Conservation (phyloP, 1,140 invertebrate species). For the Yoshiicerus persimilis region DNA sequence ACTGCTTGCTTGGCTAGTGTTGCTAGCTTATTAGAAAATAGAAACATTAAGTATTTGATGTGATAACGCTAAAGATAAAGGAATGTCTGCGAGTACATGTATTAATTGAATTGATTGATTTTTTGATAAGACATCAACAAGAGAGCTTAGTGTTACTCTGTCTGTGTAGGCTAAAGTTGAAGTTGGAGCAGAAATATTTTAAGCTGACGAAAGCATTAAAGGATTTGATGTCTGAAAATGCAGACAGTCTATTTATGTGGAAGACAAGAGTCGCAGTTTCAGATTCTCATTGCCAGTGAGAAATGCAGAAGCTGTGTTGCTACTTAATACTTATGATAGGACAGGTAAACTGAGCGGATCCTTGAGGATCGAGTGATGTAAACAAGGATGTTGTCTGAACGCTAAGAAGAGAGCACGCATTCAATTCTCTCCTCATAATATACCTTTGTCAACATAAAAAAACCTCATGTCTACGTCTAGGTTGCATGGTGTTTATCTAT, state of each 20-base stretch:
- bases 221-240: not conserved
- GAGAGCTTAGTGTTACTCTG: not conserved
- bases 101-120: not conserved
- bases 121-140: not conserved
- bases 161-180: not conserved
- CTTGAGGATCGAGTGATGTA: conserved; percentile 10
- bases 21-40: not conserved
- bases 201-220: not conserved
- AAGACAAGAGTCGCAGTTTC: not conserved
- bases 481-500: not conserved
- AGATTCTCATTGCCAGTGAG: not conserved
- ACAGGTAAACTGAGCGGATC: not conserved
- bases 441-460: not conserved
- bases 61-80: not conserved
- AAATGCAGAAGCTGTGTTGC: not conserved
- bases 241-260: not conserved
- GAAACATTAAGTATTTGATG: not conserved
- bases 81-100: not conserved
- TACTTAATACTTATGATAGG: not conserved
- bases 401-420: not conserved
- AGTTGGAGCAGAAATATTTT: not conserved
- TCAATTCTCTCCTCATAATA: not conserved
- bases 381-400: conserved; percentile 3
- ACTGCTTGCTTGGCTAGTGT: not conserved
- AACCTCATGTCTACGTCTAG: not conserved